Conservation (phyloP, 2,888 invertebrate genomes). For the Ophion obscuratus region DNA sequence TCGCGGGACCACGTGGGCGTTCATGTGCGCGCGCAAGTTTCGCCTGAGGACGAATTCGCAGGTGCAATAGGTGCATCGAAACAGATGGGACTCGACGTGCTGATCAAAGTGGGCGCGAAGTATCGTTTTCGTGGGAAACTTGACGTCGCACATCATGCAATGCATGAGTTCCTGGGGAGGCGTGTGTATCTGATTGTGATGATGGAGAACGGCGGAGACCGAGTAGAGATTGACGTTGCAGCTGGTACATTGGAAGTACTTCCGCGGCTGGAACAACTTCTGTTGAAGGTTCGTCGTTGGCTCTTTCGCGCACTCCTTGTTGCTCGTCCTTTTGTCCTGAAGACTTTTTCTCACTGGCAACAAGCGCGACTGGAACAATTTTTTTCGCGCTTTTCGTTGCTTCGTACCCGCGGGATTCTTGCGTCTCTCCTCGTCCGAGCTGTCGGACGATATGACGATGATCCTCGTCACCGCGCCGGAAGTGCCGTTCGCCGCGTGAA, state of each 20-base stretch:
- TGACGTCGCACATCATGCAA: constrained; percentile 56
- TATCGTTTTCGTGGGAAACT: constrained; percentile 29
- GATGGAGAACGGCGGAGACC: constrained; percentile 53
- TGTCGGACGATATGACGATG: constrained; percentile 60
- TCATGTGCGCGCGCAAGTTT: constrained; percentile 47
- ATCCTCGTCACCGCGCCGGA: constrained; percentile 5
- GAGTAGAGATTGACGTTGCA: constrained; percentile 56
- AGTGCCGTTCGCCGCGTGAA: background rate
- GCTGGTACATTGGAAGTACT: constrained; percentile 57
- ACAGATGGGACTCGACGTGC: constrained; percentile 58
- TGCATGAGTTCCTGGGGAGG: constrained; percentile 10
- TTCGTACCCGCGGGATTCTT: background rate
- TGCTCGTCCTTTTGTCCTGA: background rate
- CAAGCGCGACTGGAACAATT: background rate
- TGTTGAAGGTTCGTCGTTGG: background rate
- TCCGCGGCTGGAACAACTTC: constrained; percentile 32
- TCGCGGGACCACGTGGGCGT: constrained; percentile 10
- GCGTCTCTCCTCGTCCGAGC: constrained; percentile 49
- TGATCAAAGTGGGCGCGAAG: constrained; percentile 55
- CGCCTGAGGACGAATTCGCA: constrained; percentile 52
- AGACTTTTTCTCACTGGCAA: background rate
- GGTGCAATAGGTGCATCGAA: constrained; percentile 44
- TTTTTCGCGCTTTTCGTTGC: background rate
- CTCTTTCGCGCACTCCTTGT: background rate
- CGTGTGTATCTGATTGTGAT: constrained; percentile 57